Percentiles rank a stretch among this genome's conserved stretches.
Conservation (phyloP, 1,140 invertebrate species). For the Antheraea pernyi region DNA sequence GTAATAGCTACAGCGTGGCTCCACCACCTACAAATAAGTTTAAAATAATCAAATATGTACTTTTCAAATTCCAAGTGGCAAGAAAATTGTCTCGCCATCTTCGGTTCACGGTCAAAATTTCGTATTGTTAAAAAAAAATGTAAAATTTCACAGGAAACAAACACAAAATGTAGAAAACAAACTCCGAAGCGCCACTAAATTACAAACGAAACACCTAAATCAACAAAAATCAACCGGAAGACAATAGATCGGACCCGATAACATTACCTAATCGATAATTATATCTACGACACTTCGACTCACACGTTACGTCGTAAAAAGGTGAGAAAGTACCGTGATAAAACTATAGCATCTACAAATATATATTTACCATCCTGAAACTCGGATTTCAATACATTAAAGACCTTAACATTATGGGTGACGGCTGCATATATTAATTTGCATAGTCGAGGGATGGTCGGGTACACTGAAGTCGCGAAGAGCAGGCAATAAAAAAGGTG, state of each 20-base stretch:
- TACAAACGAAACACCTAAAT: slow-evolving; percentile 56
- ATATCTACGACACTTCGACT: slow-evolving; percentile 73
- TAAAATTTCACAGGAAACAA: slow-evolving; percentile 3
- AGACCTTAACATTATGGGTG: background rate
- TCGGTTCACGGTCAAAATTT: background rate
- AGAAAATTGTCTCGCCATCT: background rate
- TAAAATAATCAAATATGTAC: background rate
- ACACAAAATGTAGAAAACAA: background rate
- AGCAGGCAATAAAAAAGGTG: slow-evolving; percentile 76
- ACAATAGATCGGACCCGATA: slow-evolving; percentile 70
- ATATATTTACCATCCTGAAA: slow-evolving; percentile 11
- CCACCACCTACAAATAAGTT: too few species aligned
- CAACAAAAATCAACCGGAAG: slow-evolving; percentile 75
- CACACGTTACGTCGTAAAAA: slow-evolving; percentile 73
- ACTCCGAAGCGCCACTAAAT: slow-evolving; percentile 13
- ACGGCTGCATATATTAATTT: background rate
- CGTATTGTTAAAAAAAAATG: background rate
- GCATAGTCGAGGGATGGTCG: slow-evolving; percentile 9
- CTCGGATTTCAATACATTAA: slow-evolving; percentile 4
- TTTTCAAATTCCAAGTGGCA: background rate
- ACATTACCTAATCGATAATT: slow-evolving; percentile 77
- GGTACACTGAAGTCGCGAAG: slow-evolving; percentile 63
- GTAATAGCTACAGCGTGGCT: too few species aligned
- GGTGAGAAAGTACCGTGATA: slow-evolving; percentile 75
- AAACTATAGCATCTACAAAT: slow-evolving; percentile 51